Evolutionary conservation across 1,140 invertebrate genomes (phyloP), one percentile per base, ranked within the genome.

Genomic region (Camponotus floridanus): DNA sequence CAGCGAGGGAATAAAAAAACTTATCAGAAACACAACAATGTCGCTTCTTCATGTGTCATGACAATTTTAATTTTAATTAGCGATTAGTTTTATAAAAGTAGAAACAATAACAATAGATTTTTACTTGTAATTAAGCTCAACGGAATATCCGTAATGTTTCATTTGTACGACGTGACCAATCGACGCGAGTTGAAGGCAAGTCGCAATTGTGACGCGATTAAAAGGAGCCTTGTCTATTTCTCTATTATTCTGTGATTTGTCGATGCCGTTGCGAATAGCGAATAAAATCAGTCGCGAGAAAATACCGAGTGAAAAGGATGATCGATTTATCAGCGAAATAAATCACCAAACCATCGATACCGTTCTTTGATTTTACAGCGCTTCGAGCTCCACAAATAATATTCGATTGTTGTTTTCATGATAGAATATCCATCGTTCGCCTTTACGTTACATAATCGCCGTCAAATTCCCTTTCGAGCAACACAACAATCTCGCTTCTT

Each of bases 271-370:
- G 76, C 42, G 31, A 45, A 18, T 18, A 65, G 15, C 7, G 42
- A 13, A 80, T 48, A 62, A 57, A n/a, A 36, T 21, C 26, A 59
- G 39, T 31, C 48, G 21, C 48, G 78, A 31, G 78, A 26, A n/a
- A 31, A 36, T 1, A 26, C 26, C 26, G 26, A 26, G 26, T 26
- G 26, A 31, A 36, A 31, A 18, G 42, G 18, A 11, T 51, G 51
- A 81, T 83, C 79, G 68, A 74, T 83, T 83, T 83, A 83, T 83
- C 68, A 42, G 68, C 39, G 68, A n/a, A 68, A 83, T 83, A 83
- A 83, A 73, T 6, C 13, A 6, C 36, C 51, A 31, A 67, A 42
- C 67, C 39, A 7, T 21, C 76, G 79, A 81, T 73, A 61, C 13
- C 68, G 55, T 83, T 73, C n/a, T 71, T 33, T 59, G 55, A 83